These are phyloP conservation scores for Aurelia aurita DNA, from an alignment of 30 jellyfish, hydroid and myxozoan species.

Conservation along the genomic window DNA sequence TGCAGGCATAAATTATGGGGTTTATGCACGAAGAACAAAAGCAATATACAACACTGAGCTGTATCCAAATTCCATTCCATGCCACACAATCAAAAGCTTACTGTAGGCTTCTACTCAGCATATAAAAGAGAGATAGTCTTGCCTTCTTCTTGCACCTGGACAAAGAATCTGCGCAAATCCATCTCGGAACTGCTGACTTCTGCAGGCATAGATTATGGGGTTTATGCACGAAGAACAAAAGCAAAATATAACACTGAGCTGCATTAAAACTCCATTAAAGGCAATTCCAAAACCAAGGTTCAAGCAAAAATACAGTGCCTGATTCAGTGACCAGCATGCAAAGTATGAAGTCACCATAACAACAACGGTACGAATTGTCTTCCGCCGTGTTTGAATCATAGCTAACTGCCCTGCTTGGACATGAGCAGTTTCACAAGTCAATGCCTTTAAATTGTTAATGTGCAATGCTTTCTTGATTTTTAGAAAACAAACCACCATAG, in stretches of 20 bases:
- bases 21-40: slow-evolving; percentile 73
- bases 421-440: slow-evolving; percentile 33
- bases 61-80: slow-evolving; percentile 59
- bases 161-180: slow-evolving; percentile 53
- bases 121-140: too few relatives aligned
- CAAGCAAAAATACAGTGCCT: slow-evolving; percentile 44
- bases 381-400: slow-evolving; percentile 45
- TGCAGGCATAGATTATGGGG: slow-evolving; percentile 73
- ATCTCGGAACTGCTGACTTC: slow-evolving; percentile 71
- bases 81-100: slow-evolving; percentile 12
- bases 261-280: slow-evolving; percentile 68
- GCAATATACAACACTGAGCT: slow-evolving; percentile 65
- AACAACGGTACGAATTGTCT: slow-evolving; percentile 59
- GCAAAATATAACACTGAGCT: slow-evolving; percentile 71
- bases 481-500: slow-evolving; percentile 73
- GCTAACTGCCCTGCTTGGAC: slow-evolving; percentile 56
- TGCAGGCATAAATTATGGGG: slow-evolving; percentile 68
- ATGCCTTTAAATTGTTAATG: slow-evolving; percentile 20
- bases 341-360: slow-evolving; percentile 65
- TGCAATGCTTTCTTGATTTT: slow-evolving; percentile 54
- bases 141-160: neutral
- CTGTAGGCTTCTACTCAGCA: too few relatives aligned
- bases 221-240: slow-evolving; percentile 82
- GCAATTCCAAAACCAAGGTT: slow-evolving; percentile 66
- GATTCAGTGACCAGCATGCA: slow-evolving; percentile 82